Percentiles rank a stretch among this genome's conserved stretches.
Evolutionary conservation across 1,140 invertebrate genomes (phyloP).

Genomic region (Bacillus rossius): DNA sequence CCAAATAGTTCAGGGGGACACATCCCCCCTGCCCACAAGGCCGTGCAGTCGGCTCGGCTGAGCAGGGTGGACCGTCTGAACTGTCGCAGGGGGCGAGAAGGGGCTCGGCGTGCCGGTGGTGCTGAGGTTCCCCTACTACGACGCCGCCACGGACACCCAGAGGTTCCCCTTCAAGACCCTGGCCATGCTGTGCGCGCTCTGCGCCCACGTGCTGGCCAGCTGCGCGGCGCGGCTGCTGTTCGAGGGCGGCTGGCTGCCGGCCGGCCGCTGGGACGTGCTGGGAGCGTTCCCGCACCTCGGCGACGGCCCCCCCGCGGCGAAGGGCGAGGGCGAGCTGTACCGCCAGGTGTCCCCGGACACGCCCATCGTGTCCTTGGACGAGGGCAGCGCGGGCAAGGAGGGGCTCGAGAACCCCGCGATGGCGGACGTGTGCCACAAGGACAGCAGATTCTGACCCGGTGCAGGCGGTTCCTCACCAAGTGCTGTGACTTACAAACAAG

Average conservation of each 20-base stretch:
- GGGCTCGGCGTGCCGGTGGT: conserved; percentile 54
- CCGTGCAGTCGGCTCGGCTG: too few relatives aligned
- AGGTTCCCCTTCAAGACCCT: conserved; percentile 54
- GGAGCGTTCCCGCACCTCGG: conserved; percentile 49
- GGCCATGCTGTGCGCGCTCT: conserved; percentile 54
- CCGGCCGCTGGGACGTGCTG: conserved; percentile 46
- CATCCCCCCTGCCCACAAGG: too few relatives aligned
- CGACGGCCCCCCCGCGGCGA: neutral
- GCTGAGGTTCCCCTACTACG: conserved; percentile 57
- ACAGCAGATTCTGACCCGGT: too few relatives aligned
- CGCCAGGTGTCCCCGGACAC: neutral
- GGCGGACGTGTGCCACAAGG: too few relatives aligned
- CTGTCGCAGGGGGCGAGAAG: conserved; percentile 53
- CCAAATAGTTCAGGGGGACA: too few relatives aligned
- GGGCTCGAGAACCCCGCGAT: too few relatives aligned
- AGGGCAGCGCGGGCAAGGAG: too few relatives aligned
- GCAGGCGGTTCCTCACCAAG: too few relatives aligned
- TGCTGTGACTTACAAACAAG: too few relatives aligned
- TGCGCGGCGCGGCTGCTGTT: conserved; percentile 50
- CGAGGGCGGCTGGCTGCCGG: conserved; percentile 49
- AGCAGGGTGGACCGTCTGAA: too few relatives aligned
- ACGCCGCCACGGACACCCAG: conserved; percentile 47
- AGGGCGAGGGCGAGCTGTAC: neutral
- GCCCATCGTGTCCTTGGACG: too few relatives aligned
- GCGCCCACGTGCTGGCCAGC: conserved; percentile 50